phyloP scores from a whole-genome alignment of 2,113 vertebrate genomes.

The Podarcis cretensis region DNA sequence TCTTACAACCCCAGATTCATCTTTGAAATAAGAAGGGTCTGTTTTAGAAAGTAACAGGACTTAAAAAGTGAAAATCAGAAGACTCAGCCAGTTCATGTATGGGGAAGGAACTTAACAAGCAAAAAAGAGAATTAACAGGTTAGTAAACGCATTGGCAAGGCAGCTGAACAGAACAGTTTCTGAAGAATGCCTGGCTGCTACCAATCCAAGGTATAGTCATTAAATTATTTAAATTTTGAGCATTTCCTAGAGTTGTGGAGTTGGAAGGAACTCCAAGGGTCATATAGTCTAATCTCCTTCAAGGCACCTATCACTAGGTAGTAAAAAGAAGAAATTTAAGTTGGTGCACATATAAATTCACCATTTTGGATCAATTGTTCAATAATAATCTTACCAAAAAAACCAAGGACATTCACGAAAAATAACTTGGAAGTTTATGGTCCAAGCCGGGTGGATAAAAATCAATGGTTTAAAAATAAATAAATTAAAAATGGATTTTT shows the following conservation, averaged over 20 bases:
- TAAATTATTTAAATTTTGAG: neutral
- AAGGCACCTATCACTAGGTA: conserved; percentile 34
- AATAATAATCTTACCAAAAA: neutral
- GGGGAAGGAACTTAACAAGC: conserved; percentile 50
- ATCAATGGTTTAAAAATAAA: no score
- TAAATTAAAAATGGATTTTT: no score
- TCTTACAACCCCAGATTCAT: neutral
- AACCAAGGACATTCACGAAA: neutral
- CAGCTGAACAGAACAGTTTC: conserved; percentile 41
- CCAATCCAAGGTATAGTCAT: conserved; percentile 38
- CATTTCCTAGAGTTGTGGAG: neutral
- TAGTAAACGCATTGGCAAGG: conserved; percentile 46
- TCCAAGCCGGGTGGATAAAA: no score
- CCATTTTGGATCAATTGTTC: rapidly evolving
- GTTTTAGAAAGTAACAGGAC: neutral
- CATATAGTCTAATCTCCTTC: no score
- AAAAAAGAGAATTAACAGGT: conserved; percentile 23
- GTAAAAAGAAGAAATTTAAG: neutral
- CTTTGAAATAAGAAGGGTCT: rapidly evolving
- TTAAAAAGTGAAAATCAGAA: conserved; percentile 1
- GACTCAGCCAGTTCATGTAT: conserved; percentile 37
- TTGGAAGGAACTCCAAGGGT: no score
- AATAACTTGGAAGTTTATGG: neutral
- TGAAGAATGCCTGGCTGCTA: conserved; percentile 58
- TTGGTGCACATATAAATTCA: neutral